Base-by-base conservation (phyloP, 2,888 invertebrate species). In the Melinopterus prodromus region DNA sequence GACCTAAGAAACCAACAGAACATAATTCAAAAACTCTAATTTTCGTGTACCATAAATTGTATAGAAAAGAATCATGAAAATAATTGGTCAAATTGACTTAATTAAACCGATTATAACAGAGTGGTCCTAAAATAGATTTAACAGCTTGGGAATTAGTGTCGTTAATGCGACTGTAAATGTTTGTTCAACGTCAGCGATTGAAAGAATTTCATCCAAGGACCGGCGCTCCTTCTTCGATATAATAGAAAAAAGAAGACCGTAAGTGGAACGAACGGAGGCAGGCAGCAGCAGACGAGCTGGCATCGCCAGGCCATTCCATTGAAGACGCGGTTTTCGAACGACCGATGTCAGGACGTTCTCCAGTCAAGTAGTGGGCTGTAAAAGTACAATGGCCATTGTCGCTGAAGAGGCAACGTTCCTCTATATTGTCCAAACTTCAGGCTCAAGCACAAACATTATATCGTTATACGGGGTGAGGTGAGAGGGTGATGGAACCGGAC, bases 311-410 rank as follows among this genome's bases (percentile, higher is more conserved):
- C 9, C 26, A 26, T 26, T 26, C 53, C 53, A 74, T 78, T 78
- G 70, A 78, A 76, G 80, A 69, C 76, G 80, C 71, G 80, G 80
- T 80, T 80, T 78, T 78, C 76, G 76, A 72, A 71, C 80, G 78
- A 80, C 35, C 80, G 78, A 80, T 15, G 80, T 80, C 78, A 80
- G 80, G 70, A 78, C 81, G 53, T 53, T 53, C 78, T 80, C 78
- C 76, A 81, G 82, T 79, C 77, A 84, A 82, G 81, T 82, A 81
- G 82, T 83, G 80, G 83, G 83, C 83, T 82, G 83, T 78, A 83
- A 83, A 83, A 83, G 84, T 82, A 84, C 85, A 85, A 85, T 84
- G 82, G 82, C 83, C 78, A 84, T 85, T 85, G 85, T 85, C 78
- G 83, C 82, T 83, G 83, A 82, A 84, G 85, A 84, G 83, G 83